A percentile compares a stretch with the other conserved stretches of the same genome.
phyloP scores from a whole-genome alignment of 1,140 invertebrate genomes.

The Tribolium castaneum region DNA sequence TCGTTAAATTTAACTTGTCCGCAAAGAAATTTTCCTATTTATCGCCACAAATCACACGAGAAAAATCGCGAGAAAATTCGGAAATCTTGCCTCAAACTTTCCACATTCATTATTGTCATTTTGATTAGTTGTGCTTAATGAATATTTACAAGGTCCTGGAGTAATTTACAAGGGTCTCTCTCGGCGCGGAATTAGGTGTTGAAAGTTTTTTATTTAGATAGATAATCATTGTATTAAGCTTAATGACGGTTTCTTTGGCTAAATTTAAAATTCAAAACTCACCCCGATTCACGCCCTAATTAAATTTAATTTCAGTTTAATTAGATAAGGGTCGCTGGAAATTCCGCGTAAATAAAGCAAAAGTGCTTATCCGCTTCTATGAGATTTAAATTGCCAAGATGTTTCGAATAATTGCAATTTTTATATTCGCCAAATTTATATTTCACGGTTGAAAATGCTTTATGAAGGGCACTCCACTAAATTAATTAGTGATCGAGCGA shows the following conservation, averaged over 20 bases:
- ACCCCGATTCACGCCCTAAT: not conserved
- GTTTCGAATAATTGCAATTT: too few species aligned
- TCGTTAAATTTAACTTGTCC: too few species aligned
- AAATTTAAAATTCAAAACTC: not conserved
- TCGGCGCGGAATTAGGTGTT: not conserved
- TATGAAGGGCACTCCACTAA: too few species aligned
- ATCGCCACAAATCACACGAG: not conserved
- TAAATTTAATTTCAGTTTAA: not conserved
- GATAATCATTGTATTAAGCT: not conserved
- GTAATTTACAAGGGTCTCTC: not conserved
- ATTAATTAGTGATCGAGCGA: too few species aligned
- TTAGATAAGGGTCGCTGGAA: too few species aligned
- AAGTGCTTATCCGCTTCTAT: too few species aligned
- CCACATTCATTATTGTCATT: constrained; percentile 25
- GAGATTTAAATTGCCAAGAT: too few species aligned
- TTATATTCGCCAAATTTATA: too few species aligned
- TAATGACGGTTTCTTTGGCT: not conserved
- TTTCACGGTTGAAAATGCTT: too few species aligned
- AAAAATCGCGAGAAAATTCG: constrained; percentile 3
- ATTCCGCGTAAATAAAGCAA: too few species aligned
- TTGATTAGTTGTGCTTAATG: constrained; percentile 4
- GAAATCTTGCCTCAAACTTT: constrained; percentile 6
- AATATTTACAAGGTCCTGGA: not conserved
- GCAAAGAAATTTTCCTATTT: not conserved
- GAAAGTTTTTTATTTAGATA: not conserved